Evolutionary conservation across 2,888 invertebrate genomes (phyloP), one percentile per base, ranked within the genome.

Genomic region (Operophtera brumata): DNA sequence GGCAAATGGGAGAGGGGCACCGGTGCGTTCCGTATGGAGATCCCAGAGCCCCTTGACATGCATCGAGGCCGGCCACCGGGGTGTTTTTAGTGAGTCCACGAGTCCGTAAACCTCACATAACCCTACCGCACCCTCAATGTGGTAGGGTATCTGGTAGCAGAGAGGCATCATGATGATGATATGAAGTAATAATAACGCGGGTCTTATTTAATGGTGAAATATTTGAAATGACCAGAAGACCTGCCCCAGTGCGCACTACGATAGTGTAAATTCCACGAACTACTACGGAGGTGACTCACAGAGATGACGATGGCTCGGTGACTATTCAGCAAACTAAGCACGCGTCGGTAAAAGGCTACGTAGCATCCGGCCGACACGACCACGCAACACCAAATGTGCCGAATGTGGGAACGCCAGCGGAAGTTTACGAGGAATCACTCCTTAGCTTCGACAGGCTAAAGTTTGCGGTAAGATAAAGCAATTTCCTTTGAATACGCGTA

Each of bases 281-380:
- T 62, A 66, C 64, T 67, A 68, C 65, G 55, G 61, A 62, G 60
- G 64, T 81, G 79, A 80, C 66, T 80, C 78, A 58, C 66, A 68
- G 47, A 47, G 58, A 54, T 67, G 67, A 65, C 66, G 65, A 63
- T 59, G 20, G 20, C 20, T 62, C 59, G 61, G 58, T 71, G 64
- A 69, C 69, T 60, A 52, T 73, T 80, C 67, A 54, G 65, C 73
- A 82, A 67, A 65, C 82, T 53, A 72, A 75, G 70, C 82, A 82
- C 83, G 82, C 78, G 74, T 73, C 70, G 74, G 78, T 78, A 80
- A 75, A 74, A 80, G 75, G 71, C 75, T 75, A 70, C 74, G 67
- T 57, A 54, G 73, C 73, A 75, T 87, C 87, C 87, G 85, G 83
- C 61, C 59, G n/a, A 34, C 36, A 36, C 60, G 71, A 52, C 30